phyloP scores from a whole-genome alignment of 2,113 vertebrate genomes.

The Pseudolaguvia tuberculata region DNA sequence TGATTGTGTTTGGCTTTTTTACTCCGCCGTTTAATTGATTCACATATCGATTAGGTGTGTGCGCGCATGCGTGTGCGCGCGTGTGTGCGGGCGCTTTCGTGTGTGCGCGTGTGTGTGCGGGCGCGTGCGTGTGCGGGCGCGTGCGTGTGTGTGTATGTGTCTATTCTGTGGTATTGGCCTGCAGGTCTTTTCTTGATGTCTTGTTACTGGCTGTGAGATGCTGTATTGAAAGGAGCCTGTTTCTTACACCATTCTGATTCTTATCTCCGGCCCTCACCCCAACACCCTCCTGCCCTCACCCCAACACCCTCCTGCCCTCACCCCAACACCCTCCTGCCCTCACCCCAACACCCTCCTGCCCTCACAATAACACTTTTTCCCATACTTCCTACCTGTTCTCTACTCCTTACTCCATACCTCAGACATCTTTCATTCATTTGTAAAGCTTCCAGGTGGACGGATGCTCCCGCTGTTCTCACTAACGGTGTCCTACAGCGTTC shows the following conservation, averaged over 20 bases:
- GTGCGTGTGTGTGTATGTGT: conserved; percentile 22
- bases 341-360: background rate
- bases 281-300: background rate
- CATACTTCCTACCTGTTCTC: no score
- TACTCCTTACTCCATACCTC: background rate
- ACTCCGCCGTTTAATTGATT: conserved; percentile 34
- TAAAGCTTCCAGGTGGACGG: background rate
- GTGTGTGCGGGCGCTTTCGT: no score
- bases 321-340: no score
- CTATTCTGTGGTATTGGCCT: conserved; percentile 52
- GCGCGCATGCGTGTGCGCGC: no score
- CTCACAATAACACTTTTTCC: background rate
- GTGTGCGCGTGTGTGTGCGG: background rate
- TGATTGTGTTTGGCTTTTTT: conserved; percentile 35
- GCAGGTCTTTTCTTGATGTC: conserved; percentile 57
- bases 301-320: background rate
- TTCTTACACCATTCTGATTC: background rate
- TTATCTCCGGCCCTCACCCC: no score
- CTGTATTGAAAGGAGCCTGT: conserved; percentile 11
- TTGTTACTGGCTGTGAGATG: conserved; percentile 32
- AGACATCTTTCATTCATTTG: background rate
- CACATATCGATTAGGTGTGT: conserved; percentile 24
- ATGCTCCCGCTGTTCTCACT: background rate
- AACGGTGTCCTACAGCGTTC: background rate
- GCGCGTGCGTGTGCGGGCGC: background rate